Base-by-base conservation (phyloP, 2,797 vertebrate species). In the Lutjanus campechanus region DNA sequence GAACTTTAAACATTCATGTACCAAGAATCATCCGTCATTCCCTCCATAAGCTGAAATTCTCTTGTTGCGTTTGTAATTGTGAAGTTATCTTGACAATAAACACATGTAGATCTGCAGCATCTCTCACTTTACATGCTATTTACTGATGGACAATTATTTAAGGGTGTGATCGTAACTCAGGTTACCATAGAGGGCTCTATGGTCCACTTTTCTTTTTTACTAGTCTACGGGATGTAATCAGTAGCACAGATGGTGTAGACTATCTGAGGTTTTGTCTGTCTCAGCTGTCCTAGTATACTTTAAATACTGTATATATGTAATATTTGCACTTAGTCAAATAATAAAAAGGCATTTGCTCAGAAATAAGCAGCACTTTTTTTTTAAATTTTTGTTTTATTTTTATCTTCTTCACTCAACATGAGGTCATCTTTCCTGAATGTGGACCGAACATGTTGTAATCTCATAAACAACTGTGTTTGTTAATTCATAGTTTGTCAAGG, bases 161-260 rank as follows among this genome's bases (percentile, higher is more conserved):
- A 12, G 1, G 4, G 8, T 20, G 4, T 43, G n/a, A 47, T 40
- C 46, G 22, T 68, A 44, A 64, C 8, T 36, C 2, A 50, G 41
- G 7, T 64, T 44, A 29, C 69, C 46, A 67, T n/a, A 82, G 70
- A 76, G 55, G 72, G 59, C 58, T 17, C 49, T 51, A 17, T 50
- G 29, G 29, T 69, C 25, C 36, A 67, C 3, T 4, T 56, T 19
- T 75, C 51, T 15, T n/a, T 54, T 47, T n/a, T 17, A 5, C 25
- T 44, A 11, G 40, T 46, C 4, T 62, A 4, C 16, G 51, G 46
- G 17, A 25, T 22, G 11, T 69, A 40, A 25, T 8, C 8, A 6
- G 12, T 15, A 36, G 20, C 13, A 22, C 16, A 55, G 17, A 1
- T 6, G n/a, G 9, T 2, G 40, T 19, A n/a, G 4, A 69, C 6